phyloP scores from a whole-genome alignment of 2,797 vertebrate species.

The Darevskia mixta region DNA sequence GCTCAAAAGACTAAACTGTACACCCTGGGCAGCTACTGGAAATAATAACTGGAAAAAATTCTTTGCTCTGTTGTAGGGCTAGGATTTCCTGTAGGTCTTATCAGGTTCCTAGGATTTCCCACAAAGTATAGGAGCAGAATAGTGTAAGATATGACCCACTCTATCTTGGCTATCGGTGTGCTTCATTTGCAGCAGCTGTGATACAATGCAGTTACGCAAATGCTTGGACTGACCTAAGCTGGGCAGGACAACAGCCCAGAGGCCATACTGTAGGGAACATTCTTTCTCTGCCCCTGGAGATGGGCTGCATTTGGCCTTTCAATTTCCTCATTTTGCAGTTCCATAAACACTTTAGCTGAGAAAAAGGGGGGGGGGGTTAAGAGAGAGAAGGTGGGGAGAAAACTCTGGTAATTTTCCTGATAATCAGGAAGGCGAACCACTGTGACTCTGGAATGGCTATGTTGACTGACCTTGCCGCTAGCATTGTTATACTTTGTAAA shows the following conservation, averaged over 20 bases:
- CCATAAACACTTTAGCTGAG: not conserved
- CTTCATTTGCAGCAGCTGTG: conserved; percentile 31
- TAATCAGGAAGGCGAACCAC: not conserved
- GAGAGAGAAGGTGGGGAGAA: not conserved
- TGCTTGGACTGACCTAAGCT: not conserved
- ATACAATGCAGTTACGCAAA: conserved; percentile 29
- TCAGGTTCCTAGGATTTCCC: conserved; percentile 1
- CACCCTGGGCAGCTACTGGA: not conserved
- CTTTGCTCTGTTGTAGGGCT: not conserved
- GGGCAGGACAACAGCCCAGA: conserved; percentile 4
- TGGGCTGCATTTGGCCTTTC: not conserved
- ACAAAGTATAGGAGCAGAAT: conserved; percentile 7
- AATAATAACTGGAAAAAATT: conserved; percentile 5
- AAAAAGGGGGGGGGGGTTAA: not conserved
- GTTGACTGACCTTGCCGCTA: not conserved
- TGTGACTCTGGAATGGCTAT: not conserved
- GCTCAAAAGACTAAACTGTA: not conserved
- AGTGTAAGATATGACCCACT: not conserved
- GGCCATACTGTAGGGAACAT: conserved; percentile 11
- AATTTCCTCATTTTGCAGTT: conserved; percentile 2
- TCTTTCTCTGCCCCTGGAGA: not conserved
- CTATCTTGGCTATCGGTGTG: not conserved
- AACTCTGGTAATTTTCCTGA: not conserved
- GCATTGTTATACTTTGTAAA: not conserved
- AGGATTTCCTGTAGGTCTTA: conserved; percentile 9